Base-by-base conservation (phyloP, 64 coral and sea anemone genomes). In the Pachyseris speciosa region DNA sequence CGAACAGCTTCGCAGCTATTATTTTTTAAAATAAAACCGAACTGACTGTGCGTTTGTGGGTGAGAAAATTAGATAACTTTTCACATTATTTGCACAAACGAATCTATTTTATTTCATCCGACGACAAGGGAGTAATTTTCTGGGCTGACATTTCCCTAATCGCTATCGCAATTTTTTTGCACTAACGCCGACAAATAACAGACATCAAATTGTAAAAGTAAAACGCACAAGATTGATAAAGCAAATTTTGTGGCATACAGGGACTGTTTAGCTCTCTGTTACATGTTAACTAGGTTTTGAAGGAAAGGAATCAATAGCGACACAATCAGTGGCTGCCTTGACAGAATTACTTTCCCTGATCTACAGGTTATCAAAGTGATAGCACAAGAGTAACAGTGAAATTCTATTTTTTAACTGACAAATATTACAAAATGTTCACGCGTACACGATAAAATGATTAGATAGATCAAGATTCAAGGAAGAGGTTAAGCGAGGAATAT, bases 381-480 rank as follows among this genome's bases (percentile, higher is more conserved):
- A 80, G 29, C 25, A 9, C 30, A n/a, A 9, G 51, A 57, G 50
- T 37, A 37, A 15, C 50, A 38, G 49, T 63, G 36, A 40, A 81
- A 13, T 81, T 81, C 77, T 63, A 61, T 81, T 55, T 79, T 57
- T 51, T 22, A 30, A 33, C 77, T 81, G 52, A 57, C 77, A 81
- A 81, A 81, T 61, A 59, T 39, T 59, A 37, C 51, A 61, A 61
- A 60, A 63, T 81, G 48, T 40, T 41, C 77, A 39, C 12, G 22
- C 50, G 63, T 39, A 61, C 52, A 22, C 52, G 77, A 81, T 81
- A 61, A 61, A 81, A 61, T 57, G 77, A 81, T 81, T 81, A 81
- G 53, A 81, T 81, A 60, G 52, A 61, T 81, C 52, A 25, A 38
- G 75, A 59, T 79, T 81, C 55, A 60, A 58, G 53, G 9, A 36